Evolutionary conservation across 2,888 invertebrate species (phyloP), one percentile per base, ranked within the genome.

Genomic region (Heliconius erato): DNA sequence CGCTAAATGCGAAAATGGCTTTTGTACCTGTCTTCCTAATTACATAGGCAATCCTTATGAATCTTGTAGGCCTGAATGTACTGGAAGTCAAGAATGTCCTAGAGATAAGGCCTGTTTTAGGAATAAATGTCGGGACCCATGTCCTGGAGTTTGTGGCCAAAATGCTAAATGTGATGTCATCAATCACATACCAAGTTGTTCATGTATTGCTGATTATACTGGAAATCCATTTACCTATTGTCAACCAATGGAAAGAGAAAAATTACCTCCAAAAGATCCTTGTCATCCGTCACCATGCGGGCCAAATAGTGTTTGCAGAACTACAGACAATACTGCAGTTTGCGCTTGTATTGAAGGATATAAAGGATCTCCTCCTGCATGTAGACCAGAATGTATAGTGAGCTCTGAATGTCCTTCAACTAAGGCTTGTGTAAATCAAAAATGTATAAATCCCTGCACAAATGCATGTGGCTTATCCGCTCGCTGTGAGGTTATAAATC

Each of bases 321-420:
- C 98, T 26, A 97, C 97, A 44, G 97, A 97, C 81, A 98, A 98
- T 88, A 97, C 98, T 4, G 98, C 98, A 1, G 97, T 97, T 2
- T 98, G 98, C 89, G 97, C 97, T 4, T 99, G 99, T 90, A 95
- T 97, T 3, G 92, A 96, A 79, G 98, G 98, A 77, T 98, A 97
- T 91, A 97, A 97, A 90, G 98, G 99, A 67, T 97, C 97, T 81
- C 98, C 98, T 81, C 98, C 98, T 59, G 96, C 97, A 81, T 98
- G 98, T 88, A 97, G 98, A 91, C 98, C 98, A 7, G 98, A 98
- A 94, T 98, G 98, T 91, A 96, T 98, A 68, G 97, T 98, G 19
- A 98, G 98, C 90, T 97, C 98, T 0, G 98, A 98, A 94, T 98
- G 98, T 91, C 96, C 97, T 14, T 97, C 97, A 85, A 98, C 97